Percentiles rank a stretch among this genome's conserved stretches.
phyloP scores from a whole-genome alignment of 2,888 invertebrate species.

The Leptothorax acervorum region DNA sequence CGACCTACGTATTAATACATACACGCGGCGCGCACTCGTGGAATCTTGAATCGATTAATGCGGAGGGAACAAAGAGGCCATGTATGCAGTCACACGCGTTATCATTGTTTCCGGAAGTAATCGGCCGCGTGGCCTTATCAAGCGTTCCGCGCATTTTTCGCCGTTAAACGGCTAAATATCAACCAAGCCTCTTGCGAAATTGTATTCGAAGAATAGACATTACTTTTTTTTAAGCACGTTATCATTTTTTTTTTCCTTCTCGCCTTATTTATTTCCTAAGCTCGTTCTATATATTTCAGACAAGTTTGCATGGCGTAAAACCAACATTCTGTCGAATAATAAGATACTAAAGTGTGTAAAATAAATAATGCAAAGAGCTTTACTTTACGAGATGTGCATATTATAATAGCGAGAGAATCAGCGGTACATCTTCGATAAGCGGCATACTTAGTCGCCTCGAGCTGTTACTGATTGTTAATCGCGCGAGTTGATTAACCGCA shows the following conservation, averaged over 20 bases:
- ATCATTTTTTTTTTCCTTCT: neutral
- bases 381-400: neutral
- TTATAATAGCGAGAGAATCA: neutral
- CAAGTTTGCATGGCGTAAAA: neutral
- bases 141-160: neutral
- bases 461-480: neutral
- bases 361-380: neutral
- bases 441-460: neutral
- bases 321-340: neutral
- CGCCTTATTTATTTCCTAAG: neutral
- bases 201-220: neutral
- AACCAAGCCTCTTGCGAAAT: neutral
- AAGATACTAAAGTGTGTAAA: neutral
- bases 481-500: neutral
- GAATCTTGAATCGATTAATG: constrained; percentile 39
- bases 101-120: constrained; percentile 58
- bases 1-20: constrained; percentile 58
- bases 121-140: neutral
- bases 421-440: neutral
- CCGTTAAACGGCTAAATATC: neutral
- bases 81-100: constrained; percentile 20
- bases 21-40: constrained; percentile 13
- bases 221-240: neutral
- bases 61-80: constrained; percentile 32
- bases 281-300: neutral